Base-by-base conservation (phyloP, 2,113 vertebrate species). In the Polypterus senegalus region DNA sequence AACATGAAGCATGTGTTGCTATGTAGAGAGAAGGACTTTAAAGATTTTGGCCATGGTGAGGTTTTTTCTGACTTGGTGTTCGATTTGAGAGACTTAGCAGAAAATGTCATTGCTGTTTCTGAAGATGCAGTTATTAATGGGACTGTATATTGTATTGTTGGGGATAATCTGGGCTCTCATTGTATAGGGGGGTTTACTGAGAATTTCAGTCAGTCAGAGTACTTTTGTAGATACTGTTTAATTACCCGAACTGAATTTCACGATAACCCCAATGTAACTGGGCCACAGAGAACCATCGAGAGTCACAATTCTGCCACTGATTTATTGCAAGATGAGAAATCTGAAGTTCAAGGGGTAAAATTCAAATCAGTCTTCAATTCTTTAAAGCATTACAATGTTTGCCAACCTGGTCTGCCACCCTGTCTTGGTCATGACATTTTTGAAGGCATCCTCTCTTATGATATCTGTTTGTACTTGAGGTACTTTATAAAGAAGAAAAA, bases 161-260 rank as follows among this genome's bases (percentile, higher is more conserved):
- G 27, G 27, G 2, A 73, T 51, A 67, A 67, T 9, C 5, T 65
- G 10, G 69, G 66, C 4, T 73, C 65, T 9, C 69, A 67, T 47
- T 9, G 56, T 45, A 67, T 61, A 53, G 66, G 67, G n/a, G 9
- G 69, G 69, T 3, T 69, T 70, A 66, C 56, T 5, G 62, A 68
- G 61, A 69, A 67, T 65, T 70, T 71, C 58, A 70, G 68, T 60
- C 58, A 3, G 6, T 60, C 64, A 54, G 46, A 63, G 44, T 69
- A 63, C 49, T 72, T 72, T 61, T 67, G 63, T 54, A 65, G 65
- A 52, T 72, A 72, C 54, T 69, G 67, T 69, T 63, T 67, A 70
- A 62, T 73, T 46, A 70, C 61, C 2, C 47, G 4, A 48, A 11
- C 11, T 61, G 63, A 70, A 52, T 72, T 70, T 66, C 6, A 58